Conservation (phyloP, 1,140 invertebrate species). For the Drosophila tropicalis region DNA sequence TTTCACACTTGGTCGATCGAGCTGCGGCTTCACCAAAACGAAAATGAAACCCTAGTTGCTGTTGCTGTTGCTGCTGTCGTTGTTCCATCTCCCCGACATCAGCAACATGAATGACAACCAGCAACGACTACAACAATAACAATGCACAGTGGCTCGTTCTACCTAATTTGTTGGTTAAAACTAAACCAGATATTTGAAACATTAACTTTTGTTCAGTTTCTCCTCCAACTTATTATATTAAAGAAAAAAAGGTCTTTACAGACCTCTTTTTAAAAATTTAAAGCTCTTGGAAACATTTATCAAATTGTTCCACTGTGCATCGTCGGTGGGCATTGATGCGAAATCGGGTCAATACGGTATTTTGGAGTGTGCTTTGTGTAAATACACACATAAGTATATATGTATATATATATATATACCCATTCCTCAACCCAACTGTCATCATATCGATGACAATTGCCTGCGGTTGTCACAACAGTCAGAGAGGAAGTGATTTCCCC, state of each 20-base stretch:
- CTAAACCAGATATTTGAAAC: no score
- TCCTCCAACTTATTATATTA: no score
- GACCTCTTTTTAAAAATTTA: no score
- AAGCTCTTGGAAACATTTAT: no score
- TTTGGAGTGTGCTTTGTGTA: slow-evolving; percentile 40
- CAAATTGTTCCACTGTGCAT: neutral
- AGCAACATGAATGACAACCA: slow-evolving; percentile 15
- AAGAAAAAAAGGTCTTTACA: no score
- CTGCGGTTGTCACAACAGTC: slow-evolving; percentile 8
- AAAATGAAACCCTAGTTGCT: slow-evolving; percentile 50
- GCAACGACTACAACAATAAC: no score
- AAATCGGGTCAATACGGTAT: slow-evolving; percentile 79
- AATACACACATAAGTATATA: neutral
- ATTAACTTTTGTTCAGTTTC: no score
- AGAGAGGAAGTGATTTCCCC: slow-evolving; percentile 40
- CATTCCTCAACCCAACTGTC: neutral
- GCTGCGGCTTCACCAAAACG: neutral
- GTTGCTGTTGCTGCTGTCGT: neutral
- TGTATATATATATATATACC: slow-evolving; percentile 11
- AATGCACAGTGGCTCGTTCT: no score
- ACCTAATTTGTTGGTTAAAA: no score
- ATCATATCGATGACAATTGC: slow-evolving; percentile 59
- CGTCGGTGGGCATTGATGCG: slow-evolving; percentile 55
- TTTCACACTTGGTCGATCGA: slow-evolving; percentile 67
- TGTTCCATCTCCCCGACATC: slow-evolving; percentile 37